Percentiles rank a stretch among this genome's conserved stretches.
Evolutionary conservation across 1,140 invertebrate species (phyloP).

Genomic region (Aleiodes sp.): DNA sequence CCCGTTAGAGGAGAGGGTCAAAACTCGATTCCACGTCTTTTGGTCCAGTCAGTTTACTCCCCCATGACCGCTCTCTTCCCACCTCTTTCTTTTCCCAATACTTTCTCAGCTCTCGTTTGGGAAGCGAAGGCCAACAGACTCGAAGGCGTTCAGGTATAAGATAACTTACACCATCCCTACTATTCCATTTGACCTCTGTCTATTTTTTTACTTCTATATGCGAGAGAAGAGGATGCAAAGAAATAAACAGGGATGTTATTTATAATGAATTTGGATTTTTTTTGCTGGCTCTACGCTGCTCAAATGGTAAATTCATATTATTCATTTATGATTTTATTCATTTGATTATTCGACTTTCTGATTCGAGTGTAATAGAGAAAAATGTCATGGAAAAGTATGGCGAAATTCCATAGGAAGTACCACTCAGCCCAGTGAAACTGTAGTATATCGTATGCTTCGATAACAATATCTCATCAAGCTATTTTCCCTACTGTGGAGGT

Average conservation of each 20-base stretch:
- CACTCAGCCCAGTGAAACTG: no score
- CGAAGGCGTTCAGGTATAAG: slow-evolving; percentile 30
- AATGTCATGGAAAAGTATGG: no score
- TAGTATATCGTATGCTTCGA: no score
- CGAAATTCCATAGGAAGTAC: no score
- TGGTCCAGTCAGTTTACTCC: slow-evolving; percentile 28
- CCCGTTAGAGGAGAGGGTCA: slow-evolving; percentile 63
- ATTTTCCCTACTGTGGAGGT: no score
- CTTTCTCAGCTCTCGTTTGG: slow-evolving; percentile 55
- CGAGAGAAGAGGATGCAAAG: neutral
- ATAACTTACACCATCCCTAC: neutral
- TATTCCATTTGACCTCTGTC: slow-evolving; percentile 4
- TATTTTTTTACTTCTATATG: neutral
- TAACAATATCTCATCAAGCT: no score
- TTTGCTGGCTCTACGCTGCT: no score
- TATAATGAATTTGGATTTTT: no score
- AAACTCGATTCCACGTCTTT: slow-evolving; percentile 53
- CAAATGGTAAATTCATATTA: no score
- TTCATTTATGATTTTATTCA: no score
- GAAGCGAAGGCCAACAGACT: slow-evolving; percentile 52
- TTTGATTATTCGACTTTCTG: no score
- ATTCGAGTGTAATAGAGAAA: no score
- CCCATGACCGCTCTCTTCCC: slow-evolving; percentile 45
- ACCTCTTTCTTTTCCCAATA: slow-evolving; percentile 34
- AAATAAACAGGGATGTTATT: neutral